A percentile compares a stretch with the other conserved stretches of the same genome.
Conservation (phyloP, 2,797 vertebrate genomes). For the Halcyon chelicuti region DNA sequence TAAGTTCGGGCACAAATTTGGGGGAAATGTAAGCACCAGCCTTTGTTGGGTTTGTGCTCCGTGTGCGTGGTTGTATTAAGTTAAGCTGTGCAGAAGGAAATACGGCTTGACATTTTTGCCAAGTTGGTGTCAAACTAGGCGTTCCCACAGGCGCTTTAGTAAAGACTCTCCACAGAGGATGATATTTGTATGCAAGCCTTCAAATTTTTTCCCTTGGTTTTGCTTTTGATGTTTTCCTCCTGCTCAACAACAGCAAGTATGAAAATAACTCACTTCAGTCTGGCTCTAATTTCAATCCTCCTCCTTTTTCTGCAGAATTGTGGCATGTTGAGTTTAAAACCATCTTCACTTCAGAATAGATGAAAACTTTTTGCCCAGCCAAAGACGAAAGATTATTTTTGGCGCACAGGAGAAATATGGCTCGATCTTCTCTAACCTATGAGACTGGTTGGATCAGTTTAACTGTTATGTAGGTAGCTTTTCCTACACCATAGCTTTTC, state of each 20-base stretch:
- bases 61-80: neutral
- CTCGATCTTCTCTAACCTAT: neutral
- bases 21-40: neutral
- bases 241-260: neutral
- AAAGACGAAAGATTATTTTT: neutral
- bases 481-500: neutral
- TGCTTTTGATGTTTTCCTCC: slow-evolving; percentile 45
- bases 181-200: slow-evolving; percentile 13
- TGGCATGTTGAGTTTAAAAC: slow-evolving; percentile 10
- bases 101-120: neutral
- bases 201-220: neutral
- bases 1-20: neutral
- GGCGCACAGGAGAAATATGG: neutral
- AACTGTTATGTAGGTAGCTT: neutral
- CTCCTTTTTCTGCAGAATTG: neutral
- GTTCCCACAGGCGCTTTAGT: neutral
- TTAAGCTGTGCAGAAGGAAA: neutral
- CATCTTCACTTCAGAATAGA: neutral
- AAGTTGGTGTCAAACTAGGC: slow-evolving; percentile 36
- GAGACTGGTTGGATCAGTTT: neutral
- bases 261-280: slow-evolving; percentile 25
- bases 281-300: slow-evolving; percentile 12
- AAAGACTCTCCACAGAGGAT: neutral
- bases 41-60: neutral
- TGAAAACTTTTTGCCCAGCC: neutral